Percentiles rank a stretch among this genome's conserved stretches.
These are phyloP conservation scores for Notarius quadriscutis DNA, from an alignment of 2,113 vertebrate genomes.

Conservation along the genomic window DNA sequence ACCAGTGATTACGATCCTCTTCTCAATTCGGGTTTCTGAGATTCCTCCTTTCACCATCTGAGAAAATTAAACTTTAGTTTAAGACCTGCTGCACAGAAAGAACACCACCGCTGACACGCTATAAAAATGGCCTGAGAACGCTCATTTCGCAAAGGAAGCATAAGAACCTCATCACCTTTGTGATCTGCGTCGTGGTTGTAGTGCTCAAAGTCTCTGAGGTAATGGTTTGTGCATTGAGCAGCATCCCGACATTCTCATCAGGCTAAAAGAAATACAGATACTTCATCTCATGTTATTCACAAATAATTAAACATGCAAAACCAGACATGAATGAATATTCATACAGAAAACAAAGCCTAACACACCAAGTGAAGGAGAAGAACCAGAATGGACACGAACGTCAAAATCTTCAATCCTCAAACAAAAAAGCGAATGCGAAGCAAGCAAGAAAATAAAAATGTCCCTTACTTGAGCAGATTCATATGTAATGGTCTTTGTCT, in stretches of 20 bases:
- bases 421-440: background rate
- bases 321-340: background rate
- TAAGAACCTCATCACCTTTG: slow-evolving; percentile 79
- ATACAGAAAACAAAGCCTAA: background rate
- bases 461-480: slow-evolving; percentile 90
- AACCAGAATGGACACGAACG: no score
- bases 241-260: slow-evolving; percentile 85
- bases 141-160: background rate
- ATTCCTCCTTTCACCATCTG: slow-evolving; percentile 97
- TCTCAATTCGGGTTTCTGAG: slow-evolving; percentile 97
- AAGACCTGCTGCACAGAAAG: background rate
- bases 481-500: slow-evolving; percentile 97
- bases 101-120: background rate
- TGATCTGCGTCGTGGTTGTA: slow-evolving; percentile 99
- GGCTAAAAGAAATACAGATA: slow-evolving; percentile 74
- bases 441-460: background rate
- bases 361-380: background rate
- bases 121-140: background rate
- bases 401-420: background rate
- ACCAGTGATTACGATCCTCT: slow-evolving; percentile 97
- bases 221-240: slow-evolving; percentile 95
- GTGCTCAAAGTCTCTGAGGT: slow-evolving; percentile 96
- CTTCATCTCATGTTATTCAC: slow-evolving; percentile 43
- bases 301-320: background rate
- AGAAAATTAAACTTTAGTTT: slow-evolving; percentile 21